Evolutionary conservation across 2,113 vertebrate species (phyloP), one percentile per base, ranked within the genome.

Genomic region (Agapornis roseicollis): DNA sequence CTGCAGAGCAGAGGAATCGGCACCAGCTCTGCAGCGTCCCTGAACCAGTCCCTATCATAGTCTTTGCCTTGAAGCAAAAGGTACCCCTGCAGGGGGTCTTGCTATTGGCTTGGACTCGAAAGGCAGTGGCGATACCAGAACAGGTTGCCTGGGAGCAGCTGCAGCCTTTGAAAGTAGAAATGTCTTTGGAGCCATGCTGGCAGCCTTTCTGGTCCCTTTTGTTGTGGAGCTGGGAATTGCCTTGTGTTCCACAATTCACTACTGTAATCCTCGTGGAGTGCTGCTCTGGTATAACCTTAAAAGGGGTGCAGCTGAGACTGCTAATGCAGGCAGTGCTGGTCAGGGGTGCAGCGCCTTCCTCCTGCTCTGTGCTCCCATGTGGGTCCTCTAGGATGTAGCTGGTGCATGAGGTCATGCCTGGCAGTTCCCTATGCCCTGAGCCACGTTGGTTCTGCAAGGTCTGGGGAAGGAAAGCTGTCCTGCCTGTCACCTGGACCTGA

Each of bases 201-300:
- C 89, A 91, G 85, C 71, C 84, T 87, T 96, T 97, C 89, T 27
- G 12, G 91, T 35, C 47, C 39, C 84, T 94, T 95, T 96, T 95
- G 89, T 96, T 89, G 56, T 31, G 55, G 55, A 84, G 56, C 61
- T 71, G 85, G 50, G 85, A 90, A 84, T 88, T 92, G 94, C 84
- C 89, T 94, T 87, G 91, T 63, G 27, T 80, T 95, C 91, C 33
- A 91, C 96, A 97, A 92, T 93, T 81, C 86, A 42, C 87, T 55
- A 82, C 91, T 95, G 89, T 95, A 89, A 95, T 91, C 79, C n/a
- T 83, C 64, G 83, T 89, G 93, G 74, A 93, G 82, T 46, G 68
- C 84, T 83, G 68, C 60, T 91, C 85, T 85, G 91, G 68, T 70
- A 82, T 68, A 50, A 88, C 58, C 11, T 73, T 39, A 42, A 73